Evolutionary conservation across 1,140 invertebrate species (phyloP).

Genomic region (Pseudomyrmex pallidus): DNA sequence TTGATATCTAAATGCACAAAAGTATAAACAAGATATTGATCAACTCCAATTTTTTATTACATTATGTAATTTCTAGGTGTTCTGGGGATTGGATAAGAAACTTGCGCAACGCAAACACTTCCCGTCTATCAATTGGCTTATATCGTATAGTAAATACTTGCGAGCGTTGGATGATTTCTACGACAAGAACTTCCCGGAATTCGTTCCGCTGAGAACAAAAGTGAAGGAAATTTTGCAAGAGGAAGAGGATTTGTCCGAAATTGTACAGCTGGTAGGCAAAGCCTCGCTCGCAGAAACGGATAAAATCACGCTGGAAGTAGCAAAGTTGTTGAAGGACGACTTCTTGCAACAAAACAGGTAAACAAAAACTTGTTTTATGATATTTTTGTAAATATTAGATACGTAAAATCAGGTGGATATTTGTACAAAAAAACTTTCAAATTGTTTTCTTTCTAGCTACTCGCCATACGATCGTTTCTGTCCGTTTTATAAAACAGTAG

Average conservation of each 20-base stretch:
- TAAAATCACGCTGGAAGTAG: slow-evolving; percentile 99
- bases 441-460: slow-evolving; percentile 88
- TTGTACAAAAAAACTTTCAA: slow-evolving; percentile 10
- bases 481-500: slow-evolving; percentile 99
- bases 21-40: not conserved
- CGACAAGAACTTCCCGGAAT: slow-evolving; percentile 99
- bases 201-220: slow-evolving; percentile 97
- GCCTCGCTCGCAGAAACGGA: slow-evolving; percentile 99
- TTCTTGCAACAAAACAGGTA: slow-evolving; percentile 99
- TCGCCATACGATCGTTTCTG: slow-evolving; percentile 99
- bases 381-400: not conserved
- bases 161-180: slow-evolving; percentile 99
- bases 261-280: slow-evolving; percentile 99
- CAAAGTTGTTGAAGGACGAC: slow-evolving; percentile 99
- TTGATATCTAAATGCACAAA: not conserved
- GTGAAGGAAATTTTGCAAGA: slow-evolving; percentile 99
- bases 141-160: slow-evolving; percentile 99
- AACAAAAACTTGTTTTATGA: not conserved
- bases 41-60: not conserved
- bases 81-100: slow-evolving; percentile 99
- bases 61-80: slow-evolving; percentile 87
- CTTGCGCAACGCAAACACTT: slow-evolving; percentile 99
- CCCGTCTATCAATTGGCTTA: slow-evolving; percentile 99
- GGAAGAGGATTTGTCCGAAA: slow-evolving; percentile 99
- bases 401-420: not conserved